phyloP scores from a whole-genome alignment of 2,888 invertebrate species.

The Xanthia togata region DNA sequence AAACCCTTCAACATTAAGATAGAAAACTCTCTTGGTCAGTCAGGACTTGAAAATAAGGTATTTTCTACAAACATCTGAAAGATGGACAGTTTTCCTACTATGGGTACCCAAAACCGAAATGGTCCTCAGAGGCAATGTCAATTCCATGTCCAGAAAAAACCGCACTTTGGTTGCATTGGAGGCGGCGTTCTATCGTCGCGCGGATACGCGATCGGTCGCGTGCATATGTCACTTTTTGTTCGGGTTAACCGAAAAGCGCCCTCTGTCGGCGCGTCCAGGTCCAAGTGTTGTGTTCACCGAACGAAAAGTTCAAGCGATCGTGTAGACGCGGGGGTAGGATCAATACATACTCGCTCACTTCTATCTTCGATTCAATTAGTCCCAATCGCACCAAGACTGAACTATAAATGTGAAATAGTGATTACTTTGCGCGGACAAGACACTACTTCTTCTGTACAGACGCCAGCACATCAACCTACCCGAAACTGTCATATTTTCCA shows the following conservation, averaged over 20 bases:
- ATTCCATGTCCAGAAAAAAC: not conserved
- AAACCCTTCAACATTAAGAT: not conserved
- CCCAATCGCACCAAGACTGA: not conserved
- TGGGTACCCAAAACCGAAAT: not conserved
- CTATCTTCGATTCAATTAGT: slow-evolving; percentile 1
- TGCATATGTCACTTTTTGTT: too few relatives aligned
- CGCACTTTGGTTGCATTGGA: not conserved
- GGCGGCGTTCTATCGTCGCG: too few relatives aligned
- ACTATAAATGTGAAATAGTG: not conserved
- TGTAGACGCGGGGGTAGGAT: not conserved
- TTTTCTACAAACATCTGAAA: not conserved
- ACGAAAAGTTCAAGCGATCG: too few relatives aligned
- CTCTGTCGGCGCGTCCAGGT: too few relatives aligned
- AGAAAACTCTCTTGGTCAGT: not conserved
- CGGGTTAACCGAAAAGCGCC: too few relatives aligned
- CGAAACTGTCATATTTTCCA: too few relatives aligned
- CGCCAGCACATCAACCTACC: too few relatives aligned
- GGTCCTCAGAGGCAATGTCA: not conserved
- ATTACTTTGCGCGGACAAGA: not conserved
- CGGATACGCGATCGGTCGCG: too few relatives aligned
- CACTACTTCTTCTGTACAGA: not conserved
- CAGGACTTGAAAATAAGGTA: not conserved
- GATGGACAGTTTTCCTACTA: not conserved
- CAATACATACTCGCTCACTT: too few relatives aligned
- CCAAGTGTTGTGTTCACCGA: too few relatives aligned